A percentile compares a stretch with the other conserved stretches of the same genome.
phyloP scores from a whole-genome alignment of 2,113 vertebrate genomes.

The Equus quagga region DNA sequence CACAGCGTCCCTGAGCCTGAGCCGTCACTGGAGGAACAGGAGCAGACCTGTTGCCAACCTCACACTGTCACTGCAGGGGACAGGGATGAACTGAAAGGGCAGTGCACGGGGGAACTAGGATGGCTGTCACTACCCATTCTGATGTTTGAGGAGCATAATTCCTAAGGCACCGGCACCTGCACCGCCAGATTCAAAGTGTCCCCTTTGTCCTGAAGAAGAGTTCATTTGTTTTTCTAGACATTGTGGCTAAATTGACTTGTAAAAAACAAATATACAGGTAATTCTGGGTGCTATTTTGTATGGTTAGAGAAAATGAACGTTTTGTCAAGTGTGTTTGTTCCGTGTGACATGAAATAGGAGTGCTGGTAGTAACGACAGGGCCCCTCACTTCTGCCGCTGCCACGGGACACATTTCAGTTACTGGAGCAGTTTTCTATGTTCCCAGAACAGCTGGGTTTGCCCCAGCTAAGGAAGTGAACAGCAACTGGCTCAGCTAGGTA shows the following conservation, averaged over 20 bases:
- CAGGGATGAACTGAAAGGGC: fast-evolving
- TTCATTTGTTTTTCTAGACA: background rate
- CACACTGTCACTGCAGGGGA: background rate
- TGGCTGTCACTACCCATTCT: fast-evolving
- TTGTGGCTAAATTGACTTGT: background rate
- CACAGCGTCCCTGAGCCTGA: background rate
- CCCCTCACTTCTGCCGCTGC: fast-evolving
- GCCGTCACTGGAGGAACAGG: background rate
- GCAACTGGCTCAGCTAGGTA: fast-evolving
- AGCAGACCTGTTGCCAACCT: fast-evolving
- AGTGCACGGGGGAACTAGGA: fast-evolving
- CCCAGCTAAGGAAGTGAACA: background rate
- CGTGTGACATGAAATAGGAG: background rate
- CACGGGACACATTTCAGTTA: background rate
- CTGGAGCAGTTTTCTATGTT: background rate
- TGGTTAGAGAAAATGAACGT: background rate
- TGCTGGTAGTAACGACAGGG: too few relatives aligned
- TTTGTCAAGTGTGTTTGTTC: background rate
- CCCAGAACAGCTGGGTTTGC: constrained; percentile 9
- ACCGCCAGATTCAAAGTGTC: background rate
- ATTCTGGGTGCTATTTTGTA: background rate
- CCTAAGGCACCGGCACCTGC: fast-evolving
- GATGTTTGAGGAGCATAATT: fast-evolving
- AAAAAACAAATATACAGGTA: background rate
- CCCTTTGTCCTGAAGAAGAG: background rate